Percentiles rank a stretch among this genome's conserved stretches.
phyloP scores from a whole-genome alignment of 2,113 vertebrate genomes.

The Cairina moschata region DNA sequence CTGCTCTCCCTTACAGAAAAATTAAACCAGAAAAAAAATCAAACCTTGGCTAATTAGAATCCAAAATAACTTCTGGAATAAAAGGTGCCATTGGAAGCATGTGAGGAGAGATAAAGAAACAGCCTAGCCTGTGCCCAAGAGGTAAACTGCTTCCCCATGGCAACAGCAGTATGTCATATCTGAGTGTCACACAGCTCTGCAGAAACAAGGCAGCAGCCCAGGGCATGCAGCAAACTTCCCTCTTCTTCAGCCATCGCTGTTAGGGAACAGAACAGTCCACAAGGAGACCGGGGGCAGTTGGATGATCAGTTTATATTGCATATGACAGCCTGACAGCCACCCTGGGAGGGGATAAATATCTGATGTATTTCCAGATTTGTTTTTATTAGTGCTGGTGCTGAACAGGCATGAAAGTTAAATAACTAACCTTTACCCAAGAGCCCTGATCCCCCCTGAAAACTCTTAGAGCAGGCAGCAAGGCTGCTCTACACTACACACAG shows the following conservation, averaged over 20 bases:
- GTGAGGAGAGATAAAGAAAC: not conserved
- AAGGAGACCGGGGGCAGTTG: not conserved
- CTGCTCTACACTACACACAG: not conserved
- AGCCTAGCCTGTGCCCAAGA: not conserved
- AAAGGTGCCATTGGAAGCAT: not conserved
- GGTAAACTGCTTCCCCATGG: constrained; percentile 13
- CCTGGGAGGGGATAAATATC: not conserved
- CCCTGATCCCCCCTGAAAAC: not conserved
- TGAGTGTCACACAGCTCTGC: not conserved
- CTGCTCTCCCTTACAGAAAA: not conserved
- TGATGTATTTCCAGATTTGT: not conserved
- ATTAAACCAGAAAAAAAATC: not conserved
- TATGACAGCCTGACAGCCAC: not conserved
- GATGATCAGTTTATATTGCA: not conserved
- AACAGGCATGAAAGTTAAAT: not conserved
- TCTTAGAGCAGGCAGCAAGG: not conserved
- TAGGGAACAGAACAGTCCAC: rapidly evolving
- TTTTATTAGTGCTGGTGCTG: not conserved
- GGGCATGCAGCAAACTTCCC: not conserved
- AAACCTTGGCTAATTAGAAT: not conserved
- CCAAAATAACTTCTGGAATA: not conserved
- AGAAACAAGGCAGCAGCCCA: not conserved
- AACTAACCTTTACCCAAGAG: not conserved
- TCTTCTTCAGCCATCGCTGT: not conserved
- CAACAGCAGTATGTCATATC: not conserved